Evolutionary conservation across 2,113 vertebrate genomes (phyloP).

Genomic region (Isichthys henryi): DNA sequence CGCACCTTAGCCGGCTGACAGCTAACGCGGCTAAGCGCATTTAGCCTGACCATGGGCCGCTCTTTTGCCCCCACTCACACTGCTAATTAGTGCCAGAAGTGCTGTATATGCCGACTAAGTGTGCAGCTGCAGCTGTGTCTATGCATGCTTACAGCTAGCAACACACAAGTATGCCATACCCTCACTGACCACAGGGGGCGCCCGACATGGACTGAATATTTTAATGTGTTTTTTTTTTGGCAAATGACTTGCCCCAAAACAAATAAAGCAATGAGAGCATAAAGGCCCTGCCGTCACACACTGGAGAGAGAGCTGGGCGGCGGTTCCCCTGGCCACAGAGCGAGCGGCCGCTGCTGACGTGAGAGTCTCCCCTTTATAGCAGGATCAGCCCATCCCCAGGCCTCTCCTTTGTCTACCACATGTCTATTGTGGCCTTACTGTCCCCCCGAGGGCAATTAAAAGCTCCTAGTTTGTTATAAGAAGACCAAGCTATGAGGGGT

Average conservation of each 20-base stretch:
- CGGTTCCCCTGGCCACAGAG: conserved; percentile 44
- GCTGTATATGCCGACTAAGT: not conserved
- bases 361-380: conserved; percentile 74
- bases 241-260: not conserved
- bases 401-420: conserved; percentile 87
- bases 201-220: not conserved
- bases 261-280: conserved; percentile 4
- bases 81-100: not conserved
- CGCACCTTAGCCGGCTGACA: not conserved
- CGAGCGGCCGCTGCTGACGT: conserved; percentile 66
- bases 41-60: not conserved
- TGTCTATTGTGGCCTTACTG: conserved; percentile 83
- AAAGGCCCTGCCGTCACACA: not conserved
- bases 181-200: not conserved
- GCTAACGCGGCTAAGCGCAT: not conserved
- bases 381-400: conserved; percentile 70
- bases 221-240: not conserved
- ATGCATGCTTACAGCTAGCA: not conserved
- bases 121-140: not conserved
- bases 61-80: not conserved
- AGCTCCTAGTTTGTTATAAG: conserved; percentile 94
- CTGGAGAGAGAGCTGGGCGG: conserved; percentile 29
- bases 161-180: not conserved
- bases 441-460: conserved; percentile 84
- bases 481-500: conserved; percentile 84